Evolutionary conservation across 2,113 vertebrate genomes (phyloP).

Genomic region (Saimiri boliviensis): DNA sequence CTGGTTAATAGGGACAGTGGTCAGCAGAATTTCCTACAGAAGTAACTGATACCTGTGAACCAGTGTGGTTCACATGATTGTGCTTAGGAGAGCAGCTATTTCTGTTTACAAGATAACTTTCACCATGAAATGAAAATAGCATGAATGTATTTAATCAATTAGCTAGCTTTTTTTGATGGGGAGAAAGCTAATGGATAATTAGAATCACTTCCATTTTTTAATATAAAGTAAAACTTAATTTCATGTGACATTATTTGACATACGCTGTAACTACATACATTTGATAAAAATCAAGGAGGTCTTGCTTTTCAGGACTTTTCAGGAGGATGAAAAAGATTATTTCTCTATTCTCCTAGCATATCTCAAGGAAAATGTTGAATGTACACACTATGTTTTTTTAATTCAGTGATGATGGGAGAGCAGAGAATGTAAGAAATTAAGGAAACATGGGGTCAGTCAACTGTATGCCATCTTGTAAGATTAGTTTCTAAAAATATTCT

Average conservation of each 20-base stretch:
- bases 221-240: not conserved
- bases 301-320: not conserved
- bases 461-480: not conserved
- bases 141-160: not conserved
- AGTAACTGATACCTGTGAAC: not conserved
- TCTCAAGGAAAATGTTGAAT: not conserved
- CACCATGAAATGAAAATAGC: not conserved
- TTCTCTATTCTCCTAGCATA: not conserved
- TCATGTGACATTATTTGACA: not conserved
- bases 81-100: not conserved
- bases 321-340: not conserved
- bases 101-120: conserved; percentile 36
- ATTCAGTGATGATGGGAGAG: not conserved
- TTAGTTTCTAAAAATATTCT: not conserved
- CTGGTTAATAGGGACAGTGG: not conserved
- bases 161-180: not conserved
- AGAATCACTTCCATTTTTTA: not conserved
- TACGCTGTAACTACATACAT: not conserved
- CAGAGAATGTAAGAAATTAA: not conserved
- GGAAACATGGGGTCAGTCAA: not conserved
- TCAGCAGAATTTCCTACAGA: not conserved
- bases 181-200: not conserved
- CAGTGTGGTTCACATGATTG: no score
- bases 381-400: not conserved
- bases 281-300: not conserved